These are phyloP conservation scores for Drosophila leonis DNA, from an alignment of 2,888 invertebrate genomes.

Conservation along the genomic window DNA sequence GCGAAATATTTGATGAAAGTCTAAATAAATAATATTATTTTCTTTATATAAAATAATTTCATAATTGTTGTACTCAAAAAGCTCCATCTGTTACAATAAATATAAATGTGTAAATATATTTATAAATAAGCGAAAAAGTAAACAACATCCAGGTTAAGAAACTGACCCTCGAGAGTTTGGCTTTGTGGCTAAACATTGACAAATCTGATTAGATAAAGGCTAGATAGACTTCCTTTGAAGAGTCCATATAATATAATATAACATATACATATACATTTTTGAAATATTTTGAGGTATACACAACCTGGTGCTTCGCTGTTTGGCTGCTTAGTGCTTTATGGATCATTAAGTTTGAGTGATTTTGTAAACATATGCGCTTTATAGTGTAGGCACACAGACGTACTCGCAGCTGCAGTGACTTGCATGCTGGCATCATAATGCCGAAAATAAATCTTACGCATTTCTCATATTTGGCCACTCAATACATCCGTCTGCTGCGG, in stretches of 20 bases:
- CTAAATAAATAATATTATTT: neutral
- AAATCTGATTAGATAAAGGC: neutral
- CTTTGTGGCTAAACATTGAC: neutral
- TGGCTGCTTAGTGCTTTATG: conserved; percentile 33
- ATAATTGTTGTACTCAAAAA: neutral
- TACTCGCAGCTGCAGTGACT: conserved; percentile 13
- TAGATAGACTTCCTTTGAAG: too few relatives aligned
- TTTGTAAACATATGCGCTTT: conserved; percentile 4
- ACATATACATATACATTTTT: neutral
- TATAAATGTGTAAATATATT: neutral
- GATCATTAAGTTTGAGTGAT: conserved; percentile 46
- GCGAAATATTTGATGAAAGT: neutral
- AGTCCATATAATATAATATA: neutral
- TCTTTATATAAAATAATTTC: neutral
- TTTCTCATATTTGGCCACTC: conserved; percentile 52
- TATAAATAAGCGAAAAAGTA: neutral
- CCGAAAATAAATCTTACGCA: conserved; percentile 71
- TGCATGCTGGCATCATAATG: conserved; percentile 55
- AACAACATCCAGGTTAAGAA: neutral
- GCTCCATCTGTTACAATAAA: neutral
- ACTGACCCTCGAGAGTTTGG: too few relatives aligned
- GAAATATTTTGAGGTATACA: neutral
- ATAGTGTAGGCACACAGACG: neutral
- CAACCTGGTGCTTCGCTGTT: conserved; percentile 27
- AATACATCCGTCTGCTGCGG: conserved; percentile 20